Conservation (phyloP, 1,140 invertebrate species). For the Euglossa dilemma region DNA sequence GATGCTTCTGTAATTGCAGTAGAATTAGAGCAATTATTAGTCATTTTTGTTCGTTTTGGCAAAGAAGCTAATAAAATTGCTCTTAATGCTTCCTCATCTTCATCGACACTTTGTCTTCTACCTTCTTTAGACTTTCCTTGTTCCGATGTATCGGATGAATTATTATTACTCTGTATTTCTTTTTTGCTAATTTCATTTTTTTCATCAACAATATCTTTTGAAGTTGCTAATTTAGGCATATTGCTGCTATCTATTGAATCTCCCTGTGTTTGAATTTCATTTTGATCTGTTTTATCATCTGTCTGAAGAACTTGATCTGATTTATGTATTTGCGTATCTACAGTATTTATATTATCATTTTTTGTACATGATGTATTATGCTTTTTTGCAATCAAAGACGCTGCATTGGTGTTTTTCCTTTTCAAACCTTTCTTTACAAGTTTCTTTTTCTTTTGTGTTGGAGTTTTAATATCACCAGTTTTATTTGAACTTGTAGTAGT, state of each 20-base stretch:
- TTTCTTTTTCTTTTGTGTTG: slow-evolving; percentile 42
- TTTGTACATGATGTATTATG: background rate
- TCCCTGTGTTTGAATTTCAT: background rate
- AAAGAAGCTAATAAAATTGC: slow-evolving; percentile 77
- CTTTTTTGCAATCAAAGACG: background rate
- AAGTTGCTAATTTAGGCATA: background rate
- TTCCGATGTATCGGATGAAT: background rate
- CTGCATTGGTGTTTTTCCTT: background rate
- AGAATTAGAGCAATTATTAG: slow-evolving; percentile 23
- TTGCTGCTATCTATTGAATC: background rate
- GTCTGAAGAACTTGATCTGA: background rate
- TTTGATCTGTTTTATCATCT: slow-evolving; percentile 1
- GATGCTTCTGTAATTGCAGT: background rate
- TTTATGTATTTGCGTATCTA: slow-evolving; percentile 28
- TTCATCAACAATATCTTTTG: background rate
- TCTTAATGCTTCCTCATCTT: slow-evolving; percentile 78
- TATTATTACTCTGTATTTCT: background rate
- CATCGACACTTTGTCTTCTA: slow-evolving; percentile 75
- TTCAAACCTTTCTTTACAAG: background rate
- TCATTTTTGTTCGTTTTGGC: slow-evolving; percentile 68
- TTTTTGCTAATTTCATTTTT: background rate
- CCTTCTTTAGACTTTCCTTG: slow-evolving; percentile 5
- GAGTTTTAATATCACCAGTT: slow-evolving; percentile 7
- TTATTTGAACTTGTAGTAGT: background rate
- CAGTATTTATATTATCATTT: slow-evolving; percentile 3